Conservation (phyloP, 2,797 vertebrate species). For the Staurois parvus region DNA sequence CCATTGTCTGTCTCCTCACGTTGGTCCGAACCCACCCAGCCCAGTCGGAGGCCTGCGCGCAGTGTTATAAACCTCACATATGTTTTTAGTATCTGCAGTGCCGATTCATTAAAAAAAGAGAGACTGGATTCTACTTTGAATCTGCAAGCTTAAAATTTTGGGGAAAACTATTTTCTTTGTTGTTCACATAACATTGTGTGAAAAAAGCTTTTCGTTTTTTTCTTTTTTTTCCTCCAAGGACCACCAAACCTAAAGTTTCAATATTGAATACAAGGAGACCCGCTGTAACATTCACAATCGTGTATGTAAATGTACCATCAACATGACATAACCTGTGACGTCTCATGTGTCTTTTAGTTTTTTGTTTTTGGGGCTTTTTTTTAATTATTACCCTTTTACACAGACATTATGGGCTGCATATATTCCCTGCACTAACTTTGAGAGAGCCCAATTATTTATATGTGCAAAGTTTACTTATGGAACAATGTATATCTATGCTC, state of each 20-base stretch:
- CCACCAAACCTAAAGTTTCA: constrained; percentile 24
- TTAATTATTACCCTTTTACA: too few relatives aligned
- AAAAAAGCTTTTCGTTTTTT: constrained; percentile 25
- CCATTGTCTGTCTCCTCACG: constrained; percentile 75
- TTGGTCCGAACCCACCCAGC: constrained; percentile 67
- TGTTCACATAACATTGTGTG: constrained; percentile 18
- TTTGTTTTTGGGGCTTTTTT: not conserved
- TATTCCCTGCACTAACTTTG: too few relatives aligned
- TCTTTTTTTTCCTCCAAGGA: constrained; percentile 20
- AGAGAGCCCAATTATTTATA: too few relatives aligned
- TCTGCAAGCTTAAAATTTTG: constrained; percentile 19
- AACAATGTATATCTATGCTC: too few relatives aligned
- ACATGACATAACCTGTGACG: constrained; percentile 46
- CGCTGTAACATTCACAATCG: constrained; percentile 29
- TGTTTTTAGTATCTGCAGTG: constrained; percentile 42
- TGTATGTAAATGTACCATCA: constrained; percentile 15
- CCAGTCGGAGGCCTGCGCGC: constrained; percentile 46
- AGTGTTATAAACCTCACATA: constrained; percentile 54
- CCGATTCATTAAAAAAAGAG: constrained; percentile 37
- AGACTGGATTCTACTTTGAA: constrained; percentile 30
- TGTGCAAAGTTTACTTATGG: too few relatives aligned
- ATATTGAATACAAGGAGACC: constrained; percentile 12
- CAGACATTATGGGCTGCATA: too few relatives aligned
- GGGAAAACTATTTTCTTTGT: constrained; percentile 1
- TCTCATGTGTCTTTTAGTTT: constrained; percentile 1